phyloP scores from a whole-genome alignment of 2,797 vertebrate genomes.

The Macrochelys suwanniensis region DNA sequence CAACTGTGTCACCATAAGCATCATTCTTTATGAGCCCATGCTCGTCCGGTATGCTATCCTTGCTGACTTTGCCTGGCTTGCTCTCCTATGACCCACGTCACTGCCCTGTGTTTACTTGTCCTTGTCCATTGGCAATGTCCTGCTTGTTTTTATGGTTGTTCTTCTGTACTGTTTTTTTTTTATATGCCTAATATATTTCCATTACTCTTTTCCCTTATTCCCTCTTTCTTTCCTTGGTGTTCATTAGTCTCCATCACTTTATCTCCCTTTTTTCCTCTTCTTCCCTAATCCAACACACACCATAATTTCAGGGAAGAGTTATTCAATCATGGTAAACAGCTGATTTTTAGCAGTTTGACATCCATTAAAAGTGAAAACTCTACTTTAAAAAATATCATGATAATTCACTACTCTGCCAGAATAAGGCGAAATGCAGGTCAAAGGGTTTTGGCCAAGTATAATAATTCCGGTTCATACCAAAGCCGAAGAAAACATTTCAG shows the following conservation, averaged over 20 bases:
- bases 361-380: slow-evolving; percentile 44
- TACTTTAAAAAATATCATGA: slow-evolving; percentile 43
- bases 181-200: slow-evolving; percentile 29
- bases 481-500: slow-evolving; percentile 7
- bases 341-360: slow-evolving; percentile 54
- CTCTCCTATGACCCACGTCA: neutral
- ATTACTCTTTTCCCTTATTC: neutral
- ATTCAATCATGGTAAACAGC: slow-evolving; percentile 64
- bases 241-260: slow-evolving; percentile 60
- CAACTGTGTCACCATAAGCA: neutral
- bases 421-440: slow-evolving; percentile 58
- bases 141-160: slow-evolving; percentile 20
- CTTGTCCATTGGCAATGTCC: neutral
- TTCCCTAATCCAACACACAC: slow-evolving; percentile 41
- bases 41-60: neutral
- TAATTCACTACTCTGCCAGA: slow-evolving; percentile 58
- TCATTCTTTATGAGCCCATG: neutral
- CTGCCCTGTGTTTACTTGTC: neutral
- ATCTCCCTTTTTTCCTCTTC: slow-evolving; percentile 51
- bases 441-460: slow-evolving; percentile 44
- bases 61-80: neutral
- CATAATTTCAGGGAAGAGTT: slow-evolving; percentile 62
- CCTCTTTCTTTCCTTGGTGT: slow-evolving; percentile 14
- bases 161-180: neutral
- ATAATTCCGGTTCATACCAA: neutral